Evolutionary conservation across 1,140 invertebrate genomes (phyloP).

Genomic region (Notospermus geniculatus): DNA sequence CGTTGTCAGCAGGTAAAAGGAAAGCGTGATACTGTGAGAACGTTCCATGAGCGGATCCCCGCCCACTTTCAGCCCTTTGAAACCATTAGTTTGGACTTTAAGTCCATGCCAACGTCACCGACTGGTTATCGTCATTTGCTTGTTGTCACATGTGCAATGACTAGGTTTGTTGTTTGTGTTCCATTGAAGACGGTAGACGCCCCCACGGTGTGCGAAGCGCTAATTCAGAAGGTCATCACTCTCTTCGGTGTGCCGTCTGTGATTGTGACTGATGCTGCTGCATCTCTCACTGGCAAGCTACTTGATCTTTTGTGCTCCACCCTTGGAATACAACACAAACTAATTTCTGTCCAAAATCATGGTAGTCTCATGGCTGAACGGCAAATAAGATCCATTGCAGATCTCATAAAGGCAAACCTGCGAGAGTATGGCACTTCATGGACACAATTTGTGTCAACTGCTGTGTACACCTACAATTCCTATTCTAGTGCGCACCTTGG

Average conservation of each 20-base stretch:
- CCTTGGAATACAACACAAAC: neutral
- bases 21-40: neutral
- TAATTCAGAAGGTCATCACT: neutral
- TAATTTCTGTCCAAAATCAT: slow-evolving; percentile 3
- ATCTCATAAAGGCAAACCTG: neutral
- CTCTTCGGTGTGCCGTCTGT: neutral
- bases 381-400: neutral
- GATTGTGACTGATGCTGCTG: neutral
- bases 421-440: neutral
- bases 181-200: neutral
- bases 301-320: neutral
- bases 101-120: neutral
- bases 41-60: slow-evolving; percentile 8
- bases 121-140: neutral
- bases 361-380: neutral
- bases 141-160: slow-evolving; percentile 2
- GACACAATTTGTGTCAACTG: neutral
- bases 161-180: neutral
- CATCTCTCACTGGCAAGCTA: neutral
- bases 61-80: neutral
- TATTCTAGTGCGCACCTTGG: neutral
- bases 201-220: neutral
- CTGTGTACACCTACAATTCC: neutral
- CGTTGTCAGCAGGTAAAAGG: slow-evolving; percentile 1
- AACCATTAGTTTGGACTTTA: slow-evolving; percentile 6